Conservation (phyloP, 2,888 invertebrate genomes). For the Mylabris sibirica region DNA sequence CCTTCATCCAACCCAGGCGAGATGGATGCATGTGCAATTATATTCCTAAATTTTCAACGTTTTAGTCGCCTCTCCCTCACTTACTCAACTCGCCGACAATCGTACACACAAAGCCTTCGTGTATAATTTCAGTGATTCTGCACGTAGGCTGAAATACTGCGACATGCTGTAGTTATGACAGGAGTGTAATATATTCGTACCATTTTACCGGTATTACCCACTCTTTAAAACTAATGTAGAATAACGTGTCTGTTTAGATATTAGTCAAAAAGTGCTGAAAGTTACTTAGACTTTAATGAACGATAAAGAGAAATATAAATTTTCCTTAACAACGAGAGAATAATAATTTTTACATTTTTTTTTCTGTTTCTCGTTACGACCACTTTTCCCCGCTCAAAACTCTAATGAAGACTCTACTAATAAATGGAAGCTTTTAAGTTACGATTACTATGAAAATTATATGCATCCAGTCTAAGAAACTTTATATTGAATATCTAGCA, state of each 20-base stretch:
- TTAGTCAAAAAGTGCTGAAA: constrained; percentile 1
- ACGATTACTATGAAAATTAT: constrained; percentile 47
- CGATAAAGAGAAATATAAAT: constrained; percentile 10
- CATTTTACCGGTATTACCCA: constrained; percentile 44
- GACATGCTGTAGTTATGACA: constrained; percentile 47
- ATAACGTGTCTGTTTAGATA: constrained; percentile 38
- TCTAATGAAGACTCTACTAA: constrained; percentile 16
- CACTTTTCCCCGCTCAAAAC: no score
- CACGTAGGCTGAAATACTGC: constrained; percentile 45
- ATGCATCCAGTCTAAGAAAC: constrained; percentile 41
- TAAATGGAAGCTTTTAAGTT: constrained; percentile 34
- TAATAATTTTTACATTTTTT: not conserved
- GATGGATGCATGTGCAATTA: constrained; percentile 29
- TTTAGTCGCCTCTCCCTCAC: not conserved
- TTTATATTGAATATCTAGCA: constrained; percentile 30
- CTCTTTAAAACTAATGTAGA: constrained; percentile 47
- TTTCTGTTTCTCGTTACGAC: not conserved
- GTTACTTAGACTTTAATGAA: not conserved
- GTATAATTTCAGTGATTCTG: constrained; percentile 27
- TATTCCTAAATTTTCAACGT: constrained; percentile 22
- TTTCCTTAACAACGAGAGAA: constrained; percentile 22
- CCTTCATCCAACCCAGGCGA: constrained; percentile 3
- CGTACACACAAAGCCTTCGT: not conserved
- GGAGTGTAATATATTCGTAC: constrained; percentile 44
- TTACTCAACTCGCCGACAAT: not conserved